Percentiles rank a stretch among this genome's conserved stretches.
Evolutionary conservation across 53 echinoderm and acorn worm genomes (phyloP).

Genomic region (Temnopleurus reevesii): DNA sequence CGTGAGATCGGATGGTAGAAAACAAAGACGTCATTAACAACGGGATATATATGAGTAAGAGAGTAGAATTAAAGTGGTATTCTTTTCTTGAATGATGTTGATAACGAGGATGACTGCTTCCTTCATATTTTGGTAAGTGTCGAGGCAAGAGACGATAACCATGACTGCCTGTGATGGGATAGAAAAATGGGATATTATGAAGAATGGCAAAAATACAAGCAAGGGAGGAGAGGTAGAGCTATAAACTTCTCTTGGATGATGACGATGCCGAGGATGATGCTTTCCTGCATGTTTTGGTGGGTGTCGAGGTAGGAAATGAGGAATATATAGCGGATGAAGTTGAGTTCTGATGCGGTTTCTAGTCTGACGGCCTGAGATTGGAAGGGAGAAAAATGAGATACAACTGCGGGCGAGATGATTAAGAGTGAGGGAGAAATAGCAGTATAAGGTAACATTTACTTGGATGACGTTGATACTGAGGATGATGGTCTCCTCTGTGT

Average conservation of each 20-base stretch:
- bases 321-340: conserved; percentile 87
- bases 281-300: conserved; percentile 87
- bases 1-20: conserved; percentile 53
- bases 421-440: conserved; percentile 78
- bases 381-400: conserved; percentile 73
- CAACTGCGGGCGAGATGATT: conserved; percentile 70
- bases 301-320: conserved; percentile 81
- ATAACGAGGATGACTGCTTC: conserved; percentile 90
- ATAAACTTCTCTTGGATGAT: conserved; percentile 78
- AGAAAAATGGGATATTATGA: no score
- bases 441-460: no score
- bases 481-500: no score
- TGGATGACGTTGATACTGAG: no score
- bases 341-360: conserved; percentile 72
- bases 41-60: conserved; percentile 68
- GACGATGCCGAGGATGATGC: conserved; percentile 86
- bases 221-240: conserved; percentile 81
- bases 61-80: conserved; percentile 83
- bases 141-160: conserved; percentile 79
- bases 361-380: conserved; percentile 82
- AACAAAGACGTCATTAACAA: neutral
- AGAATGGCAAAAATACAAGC: conserved; percentile 69
- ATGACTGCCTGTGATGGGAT: conserved; percentile 81
- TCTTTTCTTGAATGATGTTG: conserved; percentile 71
- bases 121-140: conserved; percentile 79